Evolutionary conservation across 2,888 invertebrate genomes (phyloP).

Genomic region (Pycnomerus fuliginosus): DNA sequence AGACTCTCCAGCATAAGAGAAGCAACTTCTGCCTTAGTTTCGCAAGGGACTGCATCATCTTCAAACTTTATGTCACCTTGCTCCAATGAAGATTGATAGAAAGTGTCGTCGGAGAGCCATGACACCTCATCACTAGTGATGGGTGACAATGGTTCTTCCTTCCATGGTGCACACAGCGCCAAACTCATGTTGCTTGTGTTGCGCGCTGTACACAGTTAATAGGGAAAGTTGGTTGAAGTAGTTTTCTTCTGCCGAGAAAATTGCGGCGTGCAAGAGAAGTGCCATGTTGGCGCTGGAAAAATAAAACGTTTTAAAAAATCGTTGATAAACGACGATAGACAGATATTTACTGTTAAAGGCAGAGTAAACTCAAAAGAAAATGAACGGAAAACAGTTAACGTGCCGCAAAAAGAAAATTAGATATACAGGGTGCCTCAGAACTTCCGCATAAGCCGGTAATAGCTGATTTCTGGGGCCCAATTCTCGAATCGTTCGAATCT

Average conservation of each 20-base stretch:
- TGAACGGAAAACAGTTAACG: no score
- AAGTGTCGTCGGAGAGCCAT: constrained; percentile 40
- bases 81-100: constrained; percentile 42
- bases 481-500: no score
- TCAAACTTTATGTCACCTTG: constrained; percentile 43
- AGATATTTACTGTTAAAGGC: background rate
- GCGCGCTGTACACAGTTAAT: constrained; percentile 27
- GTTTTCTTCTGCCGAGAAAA: constrained; percentile 58
- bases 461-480: no score
- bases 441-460: no score
- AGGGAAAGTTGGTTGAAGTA: constrained; percentile 44
- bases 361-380: background rate
- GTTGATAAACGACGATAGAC: background rate
- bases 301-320: constrained; percentile 30
- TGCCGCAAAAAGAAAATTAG: background rate
- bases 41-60: constrained; percentile 38
- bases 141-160: constrained; percentile 59
- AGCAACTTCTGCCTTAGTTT: constrained; percentile 59
- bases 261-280: constrained; percentile 65
- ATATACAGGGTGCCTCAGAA: background rate
- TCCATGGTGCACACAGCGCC: constrained; percentile 51
- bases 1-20: constrained; percentile 65
- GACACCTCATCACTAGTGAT: constrained; percentile 47
- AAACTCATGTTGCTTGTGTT: constrained; percentile 39
- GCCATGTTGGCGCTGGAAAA: constrained; percentile 82